Base-by-base conservation (phyloP, 2,888 invertebrate species). In the Busseola fusca region DNA sequence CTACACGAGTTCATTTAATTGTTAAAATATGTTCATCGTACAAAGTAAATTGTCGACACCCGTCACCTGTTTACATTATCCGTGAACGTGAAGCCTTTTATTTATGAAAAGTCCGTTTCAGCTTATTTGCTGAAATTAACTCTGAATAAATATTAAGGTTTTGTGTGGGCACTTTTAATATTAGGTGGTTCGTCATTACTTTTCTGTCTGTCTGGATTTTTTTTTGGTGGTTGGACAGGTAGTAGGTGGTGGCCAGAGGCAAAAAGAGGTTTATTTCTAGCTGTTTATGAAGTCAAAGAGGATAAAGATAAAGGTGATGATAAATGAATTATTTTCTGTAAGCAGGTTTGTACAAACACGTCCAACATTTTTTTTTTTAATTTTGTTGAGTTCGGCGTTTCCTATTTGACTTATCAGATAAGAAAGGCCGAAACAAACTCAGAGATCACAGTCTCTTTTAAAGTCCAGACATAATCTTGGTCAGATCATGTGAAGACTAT, bases 21-120 rank as follows among this genome's bases (percentile, higher is more conserved):
- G 60, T 62, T 59, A 62, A 78, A 78, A 72, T 74, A 81, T 68
- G 64, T 67, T 76, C 71, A 69, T 25, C 54, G 81, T 83, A 76
- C 81, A 34, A 72, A 64, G 66, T 76, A 70, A 75, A 78, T 62
- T 79, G 80, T 80, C 80, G 69, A 67, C 81, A 76, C 64, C 69
- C 72, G 76, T 70, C 80, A 65, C 64, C 16, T 58, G 72, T 80
- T 58, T 70, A 48, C 72, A 42, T 80, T 54, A 64, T 40, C 60
- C 45, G 25, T 57, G 68, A 60, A 58, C 54, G 63, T 69, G n/a
- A 21, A 69, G 69, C 66, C 68, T 76, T 80, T 76, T 67, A 80
- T 69, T 65, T 67, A 64, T 80, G 76, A 76, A 76, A 76, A 76
- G 34, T 80, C 60, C 52, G 58, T 66, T 75, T 79, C 80, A 66